Evolutionary conservation across 2,113 vertebrate species (phyloP).

Genomic region (Phrynosoma platyrhinos): DNA sequence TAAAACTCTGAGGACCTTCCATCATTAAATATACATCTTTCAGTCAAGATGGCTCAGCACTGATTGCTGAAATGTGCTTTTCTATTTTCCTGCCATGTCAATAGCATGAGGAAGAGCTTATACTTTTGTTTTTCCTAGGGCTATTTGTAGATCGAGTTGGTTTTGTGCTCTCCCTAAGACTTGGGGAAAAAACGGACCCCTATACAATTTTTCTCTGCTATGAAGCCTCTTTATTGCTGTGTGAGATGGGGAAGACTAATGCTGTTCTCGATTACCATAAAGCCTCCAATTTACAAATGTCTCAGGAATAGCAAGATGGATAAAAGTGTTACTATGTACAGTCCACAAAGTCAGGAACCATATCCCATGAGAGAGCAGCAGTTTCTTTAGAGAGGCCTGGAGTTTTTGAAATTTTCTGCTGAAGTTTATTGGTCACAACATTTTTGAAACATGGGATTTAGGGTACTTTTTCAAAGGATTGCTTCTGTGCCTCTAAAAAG

Average conservation of each 20-base stretch:
- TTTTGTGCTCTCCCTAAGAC: neutral
- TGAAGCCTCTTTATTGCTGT: neutral
- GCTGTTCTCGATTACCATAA: neutral
- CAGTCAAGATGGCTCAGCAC: slow-evolving; percentile 31
- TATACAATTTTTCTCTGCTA: neutral
- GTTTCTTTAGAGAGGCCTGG: neutral
- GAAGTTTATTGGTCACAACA: neutral
- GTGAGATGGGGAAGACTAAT: neutral
- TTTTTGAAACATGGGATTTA: neutral
- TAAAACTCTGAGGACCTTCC: slow-evolving; percentile 47
- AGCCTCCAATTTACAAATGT: neutral
- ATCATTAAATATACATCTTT: slow-evolving; percentile 58
- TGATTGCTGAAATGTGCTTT: slow-evolving; percentile 40
- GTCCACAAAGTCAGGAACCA: neutral
- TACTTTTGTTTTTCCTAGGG: slow-evolving; percentile 19
- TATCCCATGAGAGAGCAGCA: neutral
- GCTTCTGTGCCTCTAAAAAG: neutral
- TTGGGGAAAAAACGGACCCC: neutral
- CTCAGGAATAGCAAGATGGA: neutral
- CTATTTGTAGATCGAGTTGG: slow-evolving; percentile 29
- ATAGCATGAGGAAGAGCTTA: neutral
- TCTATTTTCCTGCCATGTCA: slow-evolving; percentile 29
- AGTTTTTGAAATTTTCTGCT: neutral
- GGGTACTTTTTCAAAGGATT: neutral
- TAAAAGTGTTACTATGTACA: neutral